Evolutionary conservation across 2,797 vertebrate genomes (phyloP), one percentile per base, ranked within the genome.

Genomic region (Poecile montanus): DNA sequence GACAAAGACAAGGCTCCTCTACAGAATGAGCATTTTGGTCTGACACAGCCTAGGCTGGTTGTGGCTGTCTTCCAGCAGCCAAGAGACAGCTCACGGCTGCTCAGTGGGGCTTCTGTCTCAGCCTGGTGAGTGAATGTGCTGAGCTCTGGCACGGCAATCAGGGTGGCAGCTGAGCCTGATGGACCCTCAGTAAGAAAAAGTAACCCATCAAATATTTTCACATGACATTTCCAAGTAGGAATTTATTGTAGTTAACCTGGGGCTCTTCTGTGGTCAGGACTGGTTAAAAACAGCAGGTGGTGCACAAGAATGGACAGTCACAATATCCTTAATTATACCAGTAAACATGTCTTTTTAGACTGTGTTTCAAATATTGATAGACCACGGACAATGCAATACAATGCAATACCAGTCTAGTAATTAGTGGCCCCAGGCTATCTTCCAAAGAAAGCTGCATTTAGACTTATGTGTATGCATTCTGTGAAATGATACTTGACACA

Each of bases 361-460:
- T 32, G 5, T 27, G 25, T 70, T 82, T 15, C 61, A 63, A 48
- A 62, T 34, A 44, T 13, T 47, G 50, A 54, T 11, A 78, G 38
- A 48, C 11, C 14, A 36, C 1, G 1, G 13, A 25, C n/a, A 61
- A 15, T 14, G 19, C 32, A 66, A 71, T 5, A 47, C 9, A 77
- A 22, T 11, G 16, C 36, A 76, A 63, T 9, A 36, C 9, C 13
- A 36, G 77, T 80, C n/a, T 51, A 85, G 16, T 57, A 83, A 63
- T 74, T 36, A 57, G 61, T 62, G 34, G 20, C 18, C 15, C 18
- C n/a, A 51, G 36, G 36, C 26, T 85, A 8, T 53, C 18, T 80
- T 93, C 85, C 21, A 85, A 83, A 74, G 44, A 42, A 78, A 66
- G 19, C 23, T 92, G 36, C 10, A 40, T 91, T 80, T 91, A 65